Base-by-base conservation (phyloP, 1,140 invertebrate genomes). In the Lordiphosa stackelbergi region DNA sequence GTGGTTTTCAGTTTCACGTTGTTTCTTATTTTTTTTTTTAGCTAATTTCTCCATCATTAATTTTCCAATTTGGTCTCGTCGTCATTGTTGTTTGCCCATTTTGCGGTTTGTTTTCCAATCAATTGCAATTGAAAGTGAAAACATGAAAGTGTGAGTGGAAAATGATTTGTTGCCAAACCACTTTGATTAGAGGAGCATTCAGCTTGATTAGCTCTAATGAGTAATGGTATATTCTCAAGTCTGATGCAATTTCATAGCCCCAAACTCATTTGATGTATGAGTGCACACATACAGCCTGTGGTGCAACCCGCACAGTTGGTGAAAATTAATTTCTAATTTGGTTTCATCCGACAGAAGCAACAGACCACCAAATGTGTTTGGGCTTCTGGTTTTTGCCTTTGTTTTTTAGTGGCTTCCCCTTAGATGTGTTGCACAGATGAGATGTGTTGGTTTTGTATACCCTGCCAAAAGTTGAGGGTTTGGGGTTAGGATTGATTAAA, bases 71-170 rank as follows among this genome's bases (percentile, higher is more conserved):
- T 45, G 41, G 11, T 55, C 34, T 54, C 28, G 28, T 31, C 28
- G 28, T 31, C 28, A 8, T 66, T 45, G 49, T 41, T 56, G 62
- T 71, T 69, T 53, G 54, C 53, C 41, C 52, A 62, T 65, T 69
- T 53, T 57, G 53, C 53, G 55, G 55, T 56, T 46, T 65, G 36
- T 38, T 66, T 53, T 53, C 57, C 68, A 77, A 73, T 79, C 65
- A 69, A 73, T 73, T 41, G 65, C 43, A 62, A 69, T 79, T 65
- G 74, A 78, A 78, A 78, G 73, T 79, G 73, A 78, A 78, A 78
- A 73, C 56, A 68, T 58, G 73, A 78, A 79, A 78, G 74, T 78
- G 74, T 79, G 74, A 77, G 73, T 79, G 37, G 36, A 69, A 78
- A 79, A 69, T 79, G 69, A 66, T 78, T 78, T 69, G 48, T 65